Evolutionary conservation across 1,140 invertebrate species (phyloP), one percentile per base, ranked within the genome.

Genomic region (Odontomachus brunneus): DNA sequence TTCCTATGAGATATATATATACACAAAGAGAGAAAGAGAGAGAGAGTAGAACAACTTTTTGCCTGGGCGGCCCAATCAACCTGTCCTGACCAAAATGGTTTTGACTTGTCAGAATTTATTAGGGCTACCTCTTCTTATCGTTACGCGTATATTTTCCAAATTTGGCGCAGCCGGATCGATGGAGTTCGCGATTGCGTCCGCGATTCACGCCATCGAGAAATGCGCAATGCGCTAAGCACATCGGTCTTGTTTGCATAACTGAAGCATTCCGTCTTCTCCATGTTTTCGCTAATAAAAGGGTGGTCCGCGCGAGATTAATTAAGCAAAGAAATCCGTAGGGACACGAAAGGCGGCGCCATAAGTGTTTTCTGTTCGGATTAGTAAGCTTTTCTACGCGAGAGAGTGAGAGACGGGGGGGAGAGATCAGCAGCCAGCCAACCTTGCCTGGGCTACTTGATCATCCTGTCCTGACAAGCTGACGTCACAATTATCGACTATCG

Each of bases 21-120:
- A n/a, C n/a, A n/a, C n/a, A n/a, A 24, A 15, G 57, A 48, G 2
- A 48, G 38, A 44, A 7, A 11, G 38, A 44, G 38, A 11, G 38
- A 44, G 9, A 44, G 38, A 44, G 3, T 5, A 33, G 5, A n/a
- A 2, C 29, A 33, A 5, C 29, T n/a, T n/a, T 5, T n/a, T n/a
- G n/a, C n/a, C n/a, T n/a, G n/a, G n/a, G n/a, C n/a, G n/a, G n/a
- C n/a, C n/a, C n/a, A n/a, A n/a, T n/a, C n/a, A n/a, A n/a, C n/a
- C n/a, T n/a, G n/a, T n/a, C n/a, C n/a, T n/a, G n/a, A n/a, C n/a
- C n/a, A n/a, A 24, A 69, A 71, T 71, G 57, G 71, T 69, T 80
- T 38, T 22, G 66, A 76, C 55, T 65, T n/a, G 53, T 29, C n/a
- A 19, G 14, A 33, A 48, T 17, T 57, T 29, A 24, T 71, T 80